Conservation (phyloP, 2,888 invertebrate species). For the Patella pellucida region DNA sequence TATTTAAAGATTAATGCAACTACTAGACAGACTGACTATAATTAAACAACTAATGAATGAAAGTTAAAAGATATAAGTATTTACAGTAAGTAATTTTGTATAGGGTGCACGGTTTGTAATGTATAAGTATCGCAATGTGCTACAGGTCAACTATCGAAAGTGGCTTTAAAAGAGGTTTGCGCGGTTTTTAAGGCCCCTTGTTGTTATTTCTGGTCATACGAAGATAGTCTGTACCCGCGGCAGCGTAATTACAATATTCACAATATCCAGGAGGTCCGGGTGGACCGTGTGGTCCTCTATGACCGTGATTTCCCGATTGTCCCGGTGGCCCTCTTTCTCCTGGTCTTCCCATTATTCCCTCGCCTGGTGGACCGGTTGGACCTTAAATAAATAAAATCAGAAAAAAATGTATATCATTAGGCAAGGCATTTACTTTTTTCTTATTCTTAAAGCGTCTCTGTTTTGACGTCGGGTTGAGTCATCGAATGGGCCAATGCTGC, state of each 20-base stretch:
- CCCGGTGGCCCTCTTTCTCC: slow-evolving; percentile 76
- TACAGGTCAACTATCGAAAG: slow-evolving; percentile 3
- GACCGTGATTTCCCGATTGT: slow-evolving; percentile 63
- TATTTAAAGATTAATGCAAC: too few relatives aligned
- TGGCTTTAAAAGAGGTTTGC: slow-evolving; percentile 6
- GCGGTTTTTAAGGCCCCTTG: slow-evolving; percentile 59
- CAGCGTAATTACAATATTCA: slow-evolving; percentile 75
- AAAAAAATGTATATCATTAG: not conserved
- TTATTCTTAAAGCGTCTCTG: too few relatives aligned
- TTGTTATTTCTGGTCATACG: slow-evolving; percentile 45
- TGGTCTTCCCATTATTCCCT: slow-evolving; percentile 79
- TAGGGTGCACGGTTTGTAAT: too few relatives aligned
- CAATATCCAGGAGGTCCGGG: slow-evolving; percentile 74
- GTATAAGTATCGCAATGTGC: not conserved
- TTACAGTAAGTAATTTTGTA: too few relatives aligned
- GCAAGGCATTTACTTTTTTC: too few relatives aligned
- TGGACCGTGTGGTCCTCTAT: slow-evolving; percentile 77
- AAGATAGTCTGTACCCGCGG: slow-evolving; percentile 42
- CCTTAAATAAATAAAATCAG: slow-evolving; percentile 39
- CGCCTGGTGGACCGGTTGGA: slow-evolving; percentile 78
- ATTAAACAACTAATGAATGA: too few relatives aligned
- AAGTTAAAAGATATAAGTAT: too few relatives aligned
- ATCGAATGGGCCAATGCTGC: too few relatives aligned
- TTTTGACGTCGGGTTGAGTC: too few relatives aligned
- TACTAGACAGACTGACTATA: too few relatives aligned